Evolutionary conservation across 1,140 invertebrate genomes (phyloP).

Genomic region (Notospermus geniculatus): DNA sequence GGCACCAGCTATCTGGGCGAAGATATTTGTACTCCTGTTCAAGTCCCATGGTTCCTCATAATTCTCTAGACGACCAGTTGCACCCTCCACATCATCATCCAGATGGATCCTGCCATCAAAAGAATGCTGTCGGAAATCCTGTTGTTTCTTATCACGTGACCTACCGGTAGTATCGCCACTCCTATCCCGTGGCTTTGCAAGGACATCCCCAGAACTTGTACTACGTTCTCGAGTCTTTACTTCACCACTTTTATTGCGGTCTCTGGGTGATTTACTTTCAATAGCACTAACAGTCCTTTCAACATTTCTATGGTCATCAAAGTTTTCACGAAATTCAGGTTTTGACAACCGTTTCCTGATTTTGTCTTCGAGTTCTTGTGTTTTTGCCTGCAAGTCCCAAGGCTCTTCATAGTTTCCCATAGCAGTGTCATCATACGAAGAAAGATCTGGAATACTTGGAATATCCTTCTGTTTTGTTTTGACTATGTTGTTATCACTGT

Average conservation of each 20-base stretch:
- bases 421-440: background rate
- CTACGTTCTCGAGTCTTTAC: background rate
- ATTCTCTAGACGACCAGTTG: background rate
- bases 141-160: background rate
- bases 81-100: background rate
- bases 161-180: background rate
- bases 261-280: background rate
- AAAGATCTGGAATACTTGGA: background rate
- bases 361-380: conserved; percentile 31
- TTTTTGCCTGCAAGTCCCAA: conserved; percentile 33
- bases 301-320: conserved; percentile 18
- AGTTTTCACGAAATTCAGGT: conserved; percentile 12
- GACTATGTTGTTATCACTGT: no score
- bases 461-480: background rate
- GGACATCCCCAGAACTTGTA: background rate
- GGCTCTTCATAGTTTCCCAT: conserved; percentile 34
- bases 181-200: background rate
- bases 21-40: background rate
- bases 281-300: background rate
- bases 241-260: background rate
- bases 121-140: background rate
- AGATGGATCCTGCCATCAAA: background rate
- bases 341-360: conserved; percentile 8
- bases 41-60: conserved; percentile 13
- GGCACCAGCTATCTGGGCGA: no score